Evolutionary conservation across 2,113 vertebrate genomes (phyloP), one percentile per base, ranked within the genome.

Genomic region (Polyodon spathula): DNA sequence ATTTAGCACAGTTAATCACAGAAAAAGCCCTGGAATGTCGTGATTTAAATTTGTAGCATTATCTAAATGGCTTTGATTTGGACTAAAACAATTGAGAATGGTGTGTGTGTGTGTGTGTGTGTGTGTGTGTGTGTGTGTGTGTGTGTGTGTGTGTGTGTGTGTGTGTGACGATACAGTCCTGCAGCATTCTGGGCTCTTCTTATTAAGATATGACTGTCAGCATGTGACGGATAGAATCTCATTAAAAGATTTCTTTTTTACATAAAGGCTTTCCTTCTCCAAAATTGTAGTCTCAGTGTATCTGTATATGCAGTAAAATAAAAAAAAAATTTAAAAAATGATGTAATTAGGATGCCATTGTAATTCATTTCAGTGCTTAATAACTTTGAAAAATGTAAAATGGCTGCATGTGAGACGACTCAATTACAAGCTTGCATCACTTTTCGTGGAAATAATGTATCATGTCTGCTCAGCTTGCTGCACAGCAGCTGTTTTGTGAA

Each of bases 41-140:
- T 27, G 27, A 27, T 27, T 27, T 27, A 27, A 27, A 27, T 27
- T 27, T 27, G 27, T 27, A 27, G 27, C 27, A 27, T 27, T 27
- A 27, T 27, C 27, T 27, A 27, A 27, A 27, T 27, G 27, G 27
- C 27, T 27, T 27, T 3, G 3, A 56, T 60, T 73, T 27, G 56
- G 27, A 44, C 65, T 60, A 65, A 60, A 64, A 64, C 50, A 68
- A 15, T 48, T 43, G 41, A 6, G 27, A 17, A 8, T 17, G 2
- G 15, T 37, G 14, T 51, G 10, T 37, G 37, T 60, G 10, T 59
- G 44, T 37, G 17, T 51, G 58, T 59, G 42, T 37, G 15, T 17
- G 57, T 59, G 41, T 41, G 41, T 44, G n/a, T 27, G 57, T 59
- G 41, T 44, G 58, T 46, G 15, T 41, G 41, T 59, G 58, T 48